Conservation (phyloP, 2,113 vertebrate species). For the Larimichthys crocea region DNA sequence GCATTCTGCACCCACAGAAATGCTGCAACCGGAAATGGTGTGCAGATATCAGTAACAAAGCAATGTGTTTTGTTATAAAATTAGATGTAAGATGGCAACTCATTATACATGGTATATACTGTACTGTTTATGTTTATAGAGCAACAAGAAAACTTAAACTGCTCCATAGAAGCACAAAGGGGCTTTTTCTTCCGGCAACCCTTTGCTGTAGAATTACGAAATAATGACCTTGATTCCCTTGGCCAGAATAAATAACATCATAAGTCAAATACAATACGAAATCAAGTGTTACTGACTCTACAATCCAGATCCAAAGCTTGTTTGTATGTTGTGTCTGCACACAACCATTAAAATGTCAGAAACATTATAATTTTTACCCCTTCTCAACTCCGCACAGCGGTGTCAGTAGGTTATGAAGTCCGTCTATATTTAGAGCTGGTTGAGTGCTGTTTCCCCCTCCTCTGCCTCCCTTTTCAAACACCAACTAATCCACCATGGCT, state of each 20-base stretch:
- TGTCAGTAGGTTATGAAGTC: conserved; percentile 58
- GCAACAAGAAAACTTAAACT: background rate
- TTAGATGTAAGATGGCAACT: background rate
- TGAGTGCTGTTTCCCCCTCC: background rate
- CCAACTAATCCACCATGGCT: conserved; percentile 8
- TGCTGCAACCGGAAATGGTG: background rate
- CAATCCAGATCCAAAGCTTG: background rate
- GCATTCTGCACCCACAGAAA: background rate
- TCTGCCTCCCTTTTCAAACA: conserved; percentile 16
- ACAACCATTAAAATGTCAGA: background rate
- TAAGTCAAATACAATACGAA: background rate
- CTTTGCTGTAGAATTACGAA: too few species aligned
- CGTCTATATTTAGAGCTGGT: conserved; percentile 68
- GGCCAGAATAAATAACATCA: background rate
- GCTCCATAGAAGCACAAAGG: background rate
- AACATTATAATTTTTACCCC: background rate
- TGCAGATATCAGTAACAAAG: background rate
- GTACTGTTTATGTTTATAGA: background rate
- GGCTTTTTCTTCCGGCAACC: too few species aligned
- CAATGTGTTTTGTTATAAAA: too few species aligned
- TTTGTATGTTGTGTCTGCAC: background rate
- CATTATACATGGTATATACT: background rate
- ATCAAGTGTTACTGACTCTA: background rate
- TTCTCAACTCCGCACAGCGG: conserved; percentile 12
- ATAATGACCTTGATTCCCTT: too few species aligned